A percentile compares a stretch with the other conserved stretches of the same genome.
Evolutionary conservation across 2,888 invertebrate genomes (phyloP).

Genomic region (Blastobasis adustella): DNA sequence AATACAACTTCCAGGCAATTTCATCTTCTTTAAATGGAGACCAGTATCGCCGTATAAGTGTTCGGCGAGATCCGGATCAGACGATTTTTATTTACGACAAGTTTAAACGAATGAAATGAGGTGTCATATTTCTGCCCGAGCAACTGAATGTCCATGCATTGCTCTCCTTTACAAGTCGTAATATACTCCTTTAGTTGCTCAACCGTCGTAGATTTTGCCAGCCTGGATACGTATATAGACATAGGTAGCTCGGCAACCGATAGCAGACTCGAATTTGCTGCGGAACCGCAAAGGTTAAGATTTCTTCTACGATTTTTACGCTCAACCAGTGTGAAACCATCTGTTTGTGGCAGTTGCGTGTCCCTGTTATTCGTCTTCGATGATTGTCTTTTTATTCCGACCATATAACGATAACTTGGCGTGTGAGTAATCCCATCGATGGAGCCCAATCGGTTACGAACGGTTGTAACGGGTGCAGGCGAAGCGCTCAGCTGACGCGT

Average conservation of each 20-base stretch:
- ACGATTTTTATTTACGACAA: background rate
- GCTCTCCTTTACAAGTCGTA: background rate
- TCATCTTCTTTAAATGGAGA: too few relatives aligned
- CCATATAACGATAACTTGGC: too few relatives aligned
- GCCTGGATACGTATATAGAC: background rate
- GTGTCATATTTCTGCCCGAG: background rate
- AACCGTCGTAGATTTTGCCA: background rate
- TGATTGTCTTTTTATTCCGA: too few relatives aligned
- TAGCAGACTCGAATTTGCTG: background rate
- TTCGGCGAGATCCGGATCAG: too few relatives aligned
- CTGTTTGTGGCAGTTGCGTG: background rate
- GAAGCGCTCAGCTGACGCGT: too few relatives aligned
- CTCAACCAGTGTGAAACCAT: background rate
- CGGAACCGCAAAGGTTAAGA: background rate
- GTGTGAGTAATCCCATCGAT: too few relatives aligned
- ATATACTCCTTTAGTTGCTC: background rate
- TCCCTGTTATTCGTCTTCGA: too few relatives aligned
- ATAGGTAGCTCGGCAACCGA: background rate
- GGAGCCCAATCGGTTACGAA: too few relatives aligned
- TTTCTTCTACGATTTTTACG: background rate
- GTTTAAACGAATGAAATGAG: background rate
- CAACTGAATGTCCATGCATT: background rate
- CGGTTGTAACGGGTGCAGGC: too few relatives aligned
- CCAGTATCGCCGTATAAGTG: too few relatives aligned
- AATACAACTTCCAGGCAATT: too few relatives aligned